These are phyloP conservation scores for Osmerus eperlanus DNA, from an alignment of 2,113 vertebrate genomes.

Conservation along the genomic window DNA sequence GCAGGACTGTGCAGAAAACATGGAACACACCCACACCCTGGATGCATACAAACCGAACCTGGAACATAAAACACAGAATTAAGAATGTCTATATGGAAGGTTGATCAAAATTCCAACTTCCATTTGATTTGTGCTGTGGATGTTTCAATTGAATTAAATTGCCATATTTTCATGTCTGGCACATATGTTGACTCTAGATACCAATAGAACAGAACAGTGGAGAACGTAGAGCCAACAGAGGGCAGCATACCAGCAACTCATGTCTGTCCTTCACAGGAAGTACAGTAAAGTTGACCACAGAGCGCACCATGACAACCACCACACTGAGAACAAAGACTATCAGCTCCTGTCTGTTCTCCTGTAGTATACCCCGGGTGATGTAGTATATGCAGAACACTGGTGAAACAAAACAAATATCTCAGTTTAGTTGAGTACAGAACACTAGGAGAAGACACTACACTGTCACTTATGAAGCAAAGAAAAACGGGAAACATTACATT, in stretches of 20 bases:
- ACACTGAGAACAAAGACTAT: slow-evolving; percentile 73
- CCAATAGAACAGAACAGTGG: background rate
- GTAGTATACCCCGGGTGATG: slow-evolving; percentile 77
- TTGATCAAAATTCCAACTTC: no score
- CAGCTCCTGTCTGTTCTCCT: slow-evolving; percentile 85
- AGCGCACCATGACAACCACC: slow-evolving; percentile 74
- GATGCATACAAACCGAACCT: slow-evolving; percentile 78
- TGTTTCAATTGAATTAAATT: no score
- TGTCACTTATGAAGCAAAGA: no score
- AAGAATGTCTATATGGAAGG: no score
- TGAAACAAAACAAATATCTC: slow-evolving; percentile 13
- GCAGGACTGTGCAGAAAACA: slow-evolving; percentile 68
- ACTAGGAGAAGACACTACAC: background rate
- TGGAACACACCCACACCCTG: slow-evolving; percentile 71
- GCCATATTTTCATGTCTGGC: no score
- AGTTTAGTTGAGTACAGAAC: background rate
- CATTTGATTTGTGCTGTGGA: no score
- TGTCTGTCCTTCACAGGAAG: slow-evolving; percentile 55
- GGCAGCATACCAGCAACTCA: slow-evolving; percentile 60
- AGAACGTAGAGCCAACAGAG: background rate
- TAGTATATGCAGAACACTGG: slow-evolving; percentile 84
- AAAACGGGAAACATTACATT: no score
- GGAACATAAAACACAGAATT: slow-evolving; percentile 6
- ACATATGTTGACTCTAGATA: no score
- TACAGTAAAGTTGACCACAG: slow-evolving; percentile 76